Base-by-base conservation (phyloP, 2,113 vertebrate species). In the Epinephelus moara region DNA sequence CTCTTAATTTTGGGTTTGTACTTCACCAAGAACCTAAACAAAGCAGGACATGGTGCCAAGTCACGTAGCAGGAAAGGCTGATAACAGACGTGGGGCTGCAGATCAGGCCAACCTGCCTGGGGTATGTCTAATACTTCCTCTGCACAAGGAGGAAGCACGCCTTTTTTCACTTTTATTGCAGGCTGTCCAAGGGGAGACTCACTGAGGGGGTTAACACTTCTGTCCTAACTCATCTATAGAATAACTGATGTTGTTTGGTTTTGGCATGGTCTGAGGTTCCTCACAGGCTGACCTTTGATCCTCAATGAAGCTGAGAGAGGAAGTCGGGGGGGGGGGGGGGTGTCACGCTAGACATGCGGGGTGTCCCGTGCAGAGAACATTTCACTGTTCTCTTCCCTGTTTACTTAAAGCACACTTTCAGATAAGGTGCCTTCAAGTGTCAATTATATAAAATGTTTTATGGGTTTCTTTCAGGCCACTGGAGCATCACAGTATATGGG, bases 401-500 rank as follows among this genome's bases (percentile, higher is more conserved):
- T 78, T 70, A 17, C 23, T 40, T 19, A n/a, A 87, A 61, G 37
- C 37, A 56, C 30, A 50, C 56, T 27, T 23, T 47, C n/a, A 70
- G 15, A 37, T 71, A 2, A 77, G 49, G 6, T 50, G 10, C 60
- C 66, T 8, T 23, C 49, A 63, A n/a, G 1, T 56, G 18, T 1
- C 45, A 72, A 4, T 57, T 5, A 55, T 15, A 42, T 52, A 1
- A 78, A 53, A 13, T 15, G 23, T 42, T 13, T 30, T 60, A 15
- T 63, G 3, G 57, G 14, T 59, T 49, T 30, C 40, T 79, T 21
- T 8, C 90, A 99, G 98, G 98, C 49, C 97, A 96, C 91, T 99
- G 98, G 98, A 96, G 96, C 14, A 94, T 99, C 85, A 97, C 96
- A 0, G 97, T 99, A 91, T 98, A 97, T 27, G 98, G 98, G 27